Evolutionary conservation across 2,797 vertebrate species (phyloP).

Genomic region (Trematomus bernacchii): DNA sequence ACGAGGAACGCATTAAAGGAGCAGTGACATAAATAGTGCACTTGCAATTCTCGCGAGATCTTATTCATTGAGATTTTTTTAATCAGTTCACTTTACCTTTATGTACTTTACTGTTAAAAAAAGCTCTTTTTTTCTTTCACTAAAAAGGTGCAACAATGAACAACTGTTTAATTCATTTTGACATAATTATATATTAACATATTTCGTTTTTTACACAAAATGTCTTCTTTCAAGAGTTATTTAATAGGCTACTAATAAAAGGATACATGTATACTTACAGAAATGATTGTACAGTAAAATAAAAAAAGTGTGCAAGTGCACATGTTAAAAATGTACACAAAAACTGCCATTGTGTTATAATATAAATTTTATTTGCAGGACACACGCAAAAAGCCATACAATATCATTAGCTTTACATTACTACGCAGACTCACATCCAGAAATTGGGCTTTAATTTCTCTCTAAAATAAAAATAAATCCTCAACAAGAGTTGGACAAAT

Average conservation of each 20-base stretch:
- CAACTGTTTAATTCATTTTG: neutral
- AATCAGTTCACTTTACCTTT: no score
- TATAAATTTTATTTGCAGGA: conserved; percentile 82
- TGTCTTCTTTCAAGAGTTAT: no score
- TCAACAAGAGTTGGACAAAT: conserved; percentile 41
- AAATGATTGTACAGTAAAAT: neutral
- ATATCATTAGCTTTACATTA: conserved; percentile 71
- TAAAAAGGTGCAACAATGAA: neutral
- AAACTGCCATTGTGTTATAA: conserved; percentile 54
- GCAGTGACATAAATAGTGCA: conserved; percentile 21
- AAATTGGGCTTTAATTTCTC: conserved; percentile 40
- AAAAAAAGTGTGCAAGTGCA: no score
- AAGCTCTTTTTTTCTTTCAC: neutral
- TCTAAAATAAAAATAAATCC: conserved; percentile 53
- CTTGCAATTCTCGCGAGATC: conserved; percentile 15
- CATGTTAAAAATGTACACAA: neutral
- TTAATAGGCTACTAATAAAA: no score
- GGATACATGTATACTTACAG: no score
- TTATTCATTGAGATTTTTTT: neutral
- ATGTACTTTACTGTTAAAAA: no score
- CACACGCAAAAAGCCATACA: conserved; percentile 78
- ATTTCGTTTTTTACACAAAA: no score
- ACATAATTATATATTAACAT: neutral
- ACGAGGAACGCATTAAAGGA: conserved; percentile 77
- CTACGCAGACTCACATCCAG: conserved; percentile 67